Conservation (phyloP, 2,888 invertebrate species). For the Lasioglossum lativentre region DNA sequence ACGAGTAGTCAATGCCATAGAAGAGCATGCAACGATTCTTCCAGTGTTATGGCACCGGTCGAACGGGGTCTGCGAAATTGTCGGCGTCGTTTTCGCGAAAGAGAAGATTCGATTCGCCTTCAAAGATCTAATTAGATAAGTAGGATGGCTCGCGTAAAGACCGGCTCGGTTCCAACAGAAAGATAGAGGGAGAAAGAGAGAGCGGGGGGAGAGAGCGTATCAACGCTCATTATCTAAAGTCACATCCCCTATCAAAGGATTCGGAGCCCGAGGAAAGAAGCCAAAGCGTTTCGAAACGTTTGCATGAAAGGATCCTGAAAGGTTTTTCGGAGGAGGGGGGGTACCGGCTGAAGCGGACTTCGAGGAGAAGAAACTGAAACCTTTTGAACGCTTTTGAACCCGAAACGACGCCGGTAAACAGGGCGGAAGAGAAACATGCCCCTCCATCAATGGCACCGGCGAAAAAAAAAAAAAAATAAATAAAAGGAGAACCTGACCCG, state of each 20-base stretch:
- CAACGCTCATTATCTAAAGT: conserved; percentile 13
- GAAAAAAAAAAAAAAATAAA: not conserved
- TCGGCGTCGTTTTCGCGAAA: not conserved
- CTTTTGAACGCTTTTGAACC: conserved; percentile 25
- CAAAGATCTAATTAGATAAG: conserved; percentile 5
- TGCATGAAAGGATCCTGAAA: conserved; percentile 24
- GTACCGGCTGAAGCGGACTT: not conserved
- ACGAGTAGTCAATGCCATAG: not conserved
- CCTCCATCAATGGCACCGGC: not conserved
- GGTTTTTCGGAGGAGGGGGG: not conserved
- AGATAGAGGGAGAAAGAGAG: not conserved
- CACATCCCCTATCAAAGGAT: conserved; percentile 19
- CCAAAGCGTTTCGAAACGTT: conserved; percentile 23
- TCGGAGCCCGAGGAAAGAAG: conserved; percentile 10
- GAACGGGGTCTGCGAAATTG: not conserved
- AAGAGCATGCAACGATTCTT: not conserved
- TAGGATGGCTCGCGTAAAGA: conserved; percentile 1
- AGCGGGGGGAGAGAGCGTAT: not conserved
- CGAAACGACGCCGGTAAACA: conserved; percentile 17
- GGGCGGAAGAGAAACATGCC: not conserved
- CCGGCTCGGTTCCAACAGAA: not conserved
- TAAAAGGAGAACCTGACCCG: not conserved
- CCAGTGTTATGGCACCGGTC: not conserved
- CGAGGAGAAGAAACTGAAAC: conserved; percentile 23
- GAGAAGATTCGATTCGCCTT: not conserved